Evolutionary conservation across 2,797 vertebrate genomes (phyloP), one percentile per base, ranked within the genome.

Genomic region (Microtus agrestis): DNA sequence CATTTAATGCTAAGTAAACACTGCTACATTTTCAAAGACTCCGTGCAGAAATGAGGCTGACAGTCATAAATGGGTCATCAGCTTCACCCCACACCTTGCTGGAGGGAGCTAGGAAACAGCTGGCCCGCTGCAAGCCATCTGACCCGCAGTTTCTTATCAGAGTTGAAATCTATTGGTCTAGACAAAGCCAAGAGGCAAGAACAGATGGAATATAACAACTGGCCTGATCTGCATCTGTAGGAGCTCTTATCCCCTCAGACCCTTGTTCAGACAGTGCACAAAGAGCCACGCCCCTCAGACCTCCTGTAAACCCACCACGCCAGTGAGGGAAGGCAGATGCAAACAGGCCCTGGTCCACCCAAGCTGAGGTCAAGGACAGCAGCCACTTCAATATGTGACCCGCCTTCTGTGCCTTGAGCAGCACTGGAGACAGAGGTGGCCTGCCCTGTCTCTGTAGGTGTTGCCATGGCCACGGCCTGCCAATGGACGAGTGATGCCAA

Each of bases 181-280:
- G 96, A 96, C 94, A 94, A 91, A 91, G 90, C 80, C 69, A 77
- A 96, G 78, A 84, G 95, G 93, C 92, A 91, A 1, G 65, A 79
- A 34, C 43, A 6, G 31, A 40, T 1, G 7, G 54, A 11, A 11
- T 1, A 43, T 5, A 29, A 54, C 43, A 10, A 0, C 11, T 2
- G 51, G 25, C 51, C 82, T n/a, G 21, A 54, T 73, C 25, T 29
- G 54, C 14, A 17, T 95, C 98, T 98, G 97, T 87, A 97, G 98
- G 97, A 98, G 98, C 97, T 97, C 98, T 97, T 98, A 97, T 94
- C 94, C 71, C 59, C 92, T 94, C 91, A 87, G 91, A 96, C 91
- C 82, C 92, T 74, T 80, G 40, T 46, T 79, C 63, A 27, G 14
- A 93, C 67, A 73, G 4, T 46, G 37, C 4, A 5, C 19, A 7